phyloP scores from a whole-genome alignment of 2,888 invertebrate species.

The Caradrina clavipalpis region DNA sequence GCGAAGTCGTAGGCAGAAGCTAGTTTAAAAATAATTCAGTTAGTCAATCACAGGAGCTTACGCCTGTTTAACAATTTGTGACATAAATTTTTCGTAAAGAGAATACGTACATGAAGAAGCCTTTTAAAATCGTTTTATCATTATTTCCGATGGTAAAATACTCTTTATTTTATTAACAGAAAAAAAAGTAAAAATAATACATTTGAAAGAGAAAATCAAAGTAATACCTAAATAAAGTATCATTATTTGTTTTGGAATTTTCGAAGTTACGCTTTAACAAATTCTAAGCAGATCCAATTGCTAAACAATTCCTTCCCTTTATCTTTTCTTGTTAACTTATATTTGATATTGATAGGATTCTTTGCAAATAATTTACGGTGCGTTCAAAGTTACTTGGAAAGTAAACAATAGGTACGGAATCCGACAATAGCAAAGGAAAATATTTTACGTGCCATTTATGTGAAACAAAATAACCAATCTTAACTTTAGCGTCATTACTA shows the following conservation, averaged over 20 bases:
- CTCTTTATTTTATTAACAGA: too few species aligned
- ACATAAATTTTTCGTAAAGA: too few species aligned
- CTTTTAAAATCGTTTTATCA: too few species aligned
- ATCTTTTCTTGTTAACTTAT: conserved; percentile 34
- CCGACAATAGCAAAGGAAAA: too few species aligned
- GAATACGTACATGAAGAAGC: too few species aligned
- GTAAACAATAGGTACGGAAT: conserved; percentile 7
- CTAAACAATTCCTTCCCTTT: conserved; percentile 41
- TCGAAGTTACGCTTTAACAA: conserved; percentile 25
- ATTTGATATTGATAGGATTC: conserved; percentile 47
- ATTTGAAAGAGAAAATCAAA: conserved; percentile 15
- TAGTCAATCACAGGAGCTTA: too few species aligned
- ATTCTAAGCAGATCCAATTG: conserved; percentile 29
- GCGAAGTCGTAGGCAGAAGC: too few species aligned
- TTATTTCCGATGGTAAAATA: too few species aligned
- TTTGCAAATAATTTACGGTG: conserved; percentile 26
- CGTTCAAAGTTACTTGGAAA: conserved; percentile 25
- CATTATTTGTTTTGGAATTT: conserved; percentile 23
- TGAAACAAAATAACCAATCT: conserved; percentile 1
- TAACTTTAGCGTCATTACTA: conserved; percentile 6
- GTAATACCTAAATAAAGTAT: conserved; percentile 2
- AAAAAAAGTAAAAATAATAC: conserved; percentile 3
- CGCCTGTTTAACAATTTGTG: too few species aligned
- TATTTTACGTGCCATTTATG: not conserved
- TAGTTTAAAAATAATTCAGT: too few species aligned